Evolutionary conservation across 2,888 invertebrate species (phyloP), one percentile per base, ranked within the genome.

Genomic region (Synergus japonicus): DNA sequence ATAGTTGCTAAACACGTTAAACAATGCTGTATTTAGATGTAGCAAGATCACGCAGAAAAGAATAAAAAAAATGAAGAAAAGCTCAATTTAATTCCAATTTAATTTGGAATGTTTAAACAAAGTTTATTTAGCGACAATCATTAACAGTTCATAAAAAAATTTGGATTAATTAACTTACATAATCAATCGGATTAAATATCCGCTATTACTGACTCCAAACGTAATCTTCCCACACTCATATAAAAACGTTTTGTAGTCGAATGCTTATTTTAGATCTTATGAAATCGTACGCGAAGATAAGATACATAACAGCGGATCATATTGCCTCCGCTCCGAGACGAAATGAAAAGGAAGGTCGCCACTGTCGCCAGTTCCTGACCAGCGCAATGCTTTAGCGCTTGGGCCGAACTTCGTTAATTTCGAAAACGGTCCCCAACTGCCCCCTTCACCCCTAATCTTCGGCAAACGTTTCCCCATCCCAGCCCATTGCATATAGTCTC

Each of bases 381-480:
- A 49, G 69, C 69, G 49, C 49, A 69, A 69, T 49, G 13, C 3
- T 15, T 13, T 46, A 73, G 46, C 22, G 22, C 18, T 44, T 46
- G 29, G 29, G 54, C 54, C 73, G 54, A 73, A 49, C 69, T 83
- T 79, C 76, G 69, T 44, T 77, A 76, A 58, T 76, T 43, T 78
- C 46, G 41, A 49, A 76, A 73, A 54, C 49, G 54, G n/a, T 37
- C 37, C 43, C 79, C 76, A 79, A 78, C 76, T 37, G 15, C 49
- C 80, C 15, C 22, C 43, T 22, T 41, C 64, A 15, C 13, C 18
- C 4, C 37, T 54, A 58, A 4, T 80, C 46, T 63, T 66, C 60
- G 41, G 69, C 43, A 77, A 79, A 82, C 84, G 82, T 85, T 82
- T 86, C 12, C 73, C n/a, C 54, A 54, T 54, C 10, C 73, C 37